A percentile compares a stretch with the other conserved stretches of the same genome.
phyloP scores from a whole-genome alignment of 2,113 vertebrate genomes.

The Apus apus region DNA sequence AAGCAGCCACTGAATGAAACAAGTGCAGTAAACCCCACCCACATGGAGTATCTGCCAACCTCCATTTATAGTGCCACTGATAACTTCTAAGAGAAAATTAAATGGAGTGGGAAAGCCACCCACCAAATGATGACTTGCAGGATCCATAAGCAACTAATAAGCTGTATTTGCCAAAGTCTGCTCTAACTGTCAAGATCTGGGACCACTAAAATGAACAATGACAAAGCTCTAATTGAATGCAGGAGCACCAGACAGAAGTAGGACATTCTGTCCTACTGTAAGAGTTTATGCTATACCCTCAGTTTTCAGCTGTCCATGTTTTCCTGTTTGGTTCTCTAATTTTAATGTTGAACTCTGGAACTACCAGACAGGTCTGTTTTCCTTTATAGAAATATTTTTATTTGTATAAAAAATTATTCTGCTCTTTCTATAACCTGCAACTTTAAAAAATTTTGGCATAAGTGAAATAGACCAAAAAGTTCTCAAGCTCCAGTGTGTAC shows the following conservation, averaged over 20 bases:
- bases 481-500: not conserved
- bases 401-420: not conserved
- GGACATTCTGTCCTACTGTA: not conserved
- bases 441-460: not conserved
- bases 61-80: constrained; percentile 50
- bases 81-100: constrained; percentile 65
- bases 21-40: constrained; percentile 39
- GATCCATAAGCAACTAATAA: constrained; percentile 25
- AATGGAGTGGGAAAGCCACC: constrained; percentile 13
- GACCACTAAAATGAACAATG: not conserved
- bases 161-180: constrained; percentile 6
- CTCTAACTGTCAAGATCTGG: not conserved
- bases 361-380: not conserved
- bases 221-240: constrained; percentile 16
- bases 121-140: constrained; percentile 63
- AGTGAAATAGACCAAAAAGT: not conserved
- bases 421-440: not conserved
- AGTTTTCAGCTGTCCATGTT: not conserved
- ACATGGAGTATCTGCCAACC: constrained; percentile 31
- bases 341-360: not conserved
- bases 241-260: not conserved
- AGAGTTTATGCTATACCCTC: not conserved
- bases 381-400: not conserved
- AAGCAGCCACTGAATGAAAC: constrained; percentile 18
- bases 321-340: not conserved